Conservation (phyloP, 2,888 invertebrate genomes). For the Pediacus dermestoides region DNA sequence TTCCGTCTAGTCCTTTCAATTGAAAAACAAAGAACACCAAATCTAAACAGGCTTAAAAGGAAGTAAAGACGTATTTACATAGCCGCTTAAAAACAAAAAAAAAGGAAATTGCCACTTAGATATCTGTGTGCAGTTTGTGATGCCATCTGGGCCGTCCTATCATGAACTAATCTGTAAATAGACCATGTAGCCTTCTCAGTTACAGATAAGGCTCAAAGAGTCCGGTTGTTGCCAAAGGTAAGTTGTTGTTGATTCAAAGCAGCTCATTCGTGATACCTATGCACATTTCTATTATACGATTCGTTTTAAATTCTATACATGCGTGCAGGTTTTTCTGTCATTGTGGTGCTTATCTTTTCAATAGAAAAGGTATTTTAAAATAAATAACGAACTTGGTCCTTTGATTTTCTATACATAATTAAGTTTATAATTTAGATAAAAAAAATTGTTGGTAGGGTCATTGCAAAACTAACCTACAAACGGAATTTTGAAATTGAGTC, state of each 20-base stretch:
- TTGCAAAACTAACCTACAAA: too few relatives aligned
- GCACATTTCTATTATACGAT: constrained; percentile 6
- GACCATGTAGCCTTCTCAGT: constrained; percentile 26
- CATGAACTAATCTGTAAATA: constrained; percentile 45
- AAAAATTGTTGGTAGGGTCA: too few relatives aligned
- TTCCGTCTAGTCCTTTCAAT: constrained; percentile 34
- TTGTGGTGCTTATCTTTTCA: too few relatives aligned
- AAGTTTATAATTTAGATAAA: too few relatives aligned
- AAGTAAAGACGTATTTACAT: constrained; percentile 42
- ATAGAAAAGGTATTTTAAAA: too few relatives aligned
- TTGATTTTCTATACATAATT: too few relatives aligned
- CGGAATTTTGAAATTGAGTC: too few relatives aligned
- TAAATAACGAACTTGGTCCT: too few relatives aligned
- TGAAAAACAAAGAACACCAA: constrained; percentile 32
- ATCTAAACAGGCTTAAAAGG: constrained; percentile 40
- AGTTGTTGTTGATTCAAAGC: constrained; percentile 20
- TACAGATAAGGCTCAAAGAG: constrained; percentile 33
- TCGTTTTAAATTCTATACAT: constrained; percentile 11
- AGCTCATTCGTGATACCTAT: constrained; percentile 12
- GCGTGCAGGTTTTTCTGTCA: too few relatives aligned
- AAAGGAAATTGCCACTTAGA: constrained; percentile 43
- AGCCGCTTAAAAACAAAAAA: constrained; percentile 42
- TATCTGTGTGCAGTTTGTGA: constrained; percentile 31
- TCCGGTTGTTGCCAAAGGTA: constrained; percentile 25
- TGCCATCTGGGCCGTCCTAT: constrained; percentile 39